These are phyloP conservation scores for Hoplostethus atlanticus DNA, from an alignment of 2,797 vertebrate species.

Conservation along the genomic window DNA sequence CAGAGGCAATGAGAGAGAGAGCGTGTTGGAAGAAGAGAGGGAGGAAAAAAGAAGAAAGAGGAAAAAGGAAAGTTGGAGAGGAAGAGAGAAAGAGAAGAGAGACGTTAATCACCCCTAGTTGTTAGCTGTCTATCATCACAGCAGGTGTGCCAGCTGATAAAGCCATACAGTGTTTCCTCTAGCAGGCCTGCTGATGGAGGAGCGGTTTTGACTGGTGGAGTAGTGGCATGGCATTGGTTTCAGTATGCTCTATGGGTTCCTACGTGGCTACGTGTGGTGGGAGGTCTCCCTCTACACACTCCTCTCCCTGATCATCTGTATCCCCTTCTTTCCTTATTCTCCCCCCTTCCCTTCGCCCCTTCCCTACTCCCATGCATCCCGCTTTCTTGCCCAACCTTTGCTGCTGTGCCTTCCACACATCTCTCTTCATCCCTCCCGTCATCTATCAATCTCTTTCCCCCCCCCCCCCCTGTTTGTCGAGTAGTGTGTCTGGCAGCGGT, in stretches of 20 bases:
- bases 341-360: conserved; percentile 13
- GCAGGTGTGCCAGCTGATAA: conserved; percentile 58
- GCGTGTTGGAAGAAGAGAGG: conserved; percentile 41
- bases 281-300: neutral
- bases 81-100: conserved; percentile 61
- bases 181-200: conserved; percentile 29
- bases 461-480: conserved; percentile 33
- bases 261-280: neutral
- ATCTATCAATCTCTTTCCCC: conserved; percentile 33
- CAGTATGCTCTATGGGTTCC: conserved; percentile 29
- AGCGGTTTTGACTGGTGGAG: conserved; percentile 1
- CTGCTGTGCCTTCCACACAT: neutral
- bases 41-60: conserved; percentile 18
- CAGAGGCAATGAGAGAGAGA: conserved; percentile 26
- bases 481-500: conserved; percentile 42
- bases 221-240: conserved; percentile 17
- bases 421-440: conserved; percentile 27
- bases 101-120: conserved; percentile 62
- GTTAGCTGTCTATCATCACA: conserved; percentile 64
- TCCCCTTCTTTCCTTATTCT: conserved; percentile 13
- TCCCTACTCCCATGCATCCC: conserved; percentile 20
- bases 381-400: neutral
- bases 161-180: conserved; percentile 39
- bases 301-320: neutral
- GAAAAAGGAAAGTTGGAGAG: conserved; percentile 53